Evolutionary conservation across 2,888 invertebrate species (phyloP).

Genomic region (Xestia xanthographa): DNA sequence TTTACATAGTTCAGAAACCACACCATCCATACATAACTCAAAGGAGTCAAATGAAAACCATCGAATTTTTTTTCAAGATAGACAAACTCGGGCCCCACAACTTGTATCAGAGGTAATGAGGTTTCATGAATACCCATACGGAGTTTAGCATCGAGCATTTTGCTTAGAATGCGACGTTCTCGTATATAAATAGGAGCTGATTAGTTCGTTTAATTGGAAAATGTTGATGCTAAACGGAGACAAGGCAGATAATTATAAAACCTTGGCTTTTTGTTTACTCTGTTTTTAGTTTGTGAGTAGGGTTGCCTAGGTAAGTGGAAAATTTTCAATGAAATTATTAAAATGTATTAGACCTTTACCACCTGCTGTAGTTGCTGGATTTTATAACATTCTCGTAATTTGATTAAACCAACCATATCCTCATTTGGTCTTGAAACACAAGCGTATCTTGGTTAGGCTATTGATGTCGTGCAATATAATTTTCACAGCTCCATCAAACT

Average conservation of each 20-base stretch:
- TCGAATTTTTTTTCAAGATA: background rate
- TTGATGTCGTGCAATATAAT: background rate
- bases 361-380: too few relatives aligned
- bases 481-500: background rate
- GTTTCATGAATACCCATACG: conserved; percentile 57
- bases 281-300: conserved; percentile 1
- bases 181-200: conserved; percentile 61
- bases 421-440: background rate
- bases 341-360: background rate
- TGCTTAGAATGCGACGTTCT: conserved; percentile 43
- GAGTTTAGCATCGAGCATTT: conserved; percentile 50
- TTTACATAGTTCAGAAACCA: background rate
- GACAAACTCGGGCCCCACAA: conserved; percentile 4
- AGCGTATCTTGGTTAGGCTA: background rate
- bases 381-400: too few relatives aligned
- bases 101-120: conserved; percentile 52
- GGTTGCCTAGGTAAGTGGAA: background rate
- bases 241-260: conserved; percentile 55
- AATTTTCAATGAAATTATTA: background rate
- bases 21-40: background rate
- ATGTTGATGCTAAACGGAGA: conserved; percentile 56
- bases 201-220: conserved; percentile 67
- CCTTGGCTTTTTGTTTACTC: conserved; percentile 33
- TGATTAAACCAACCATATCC: background rate
- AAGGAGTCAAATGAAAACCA: conserved; percentile 17